A percentile compares a stretch with the other conserved stretches of the same genome.
These are phyloP conservation scores for Leptura quadrifasciata DNA, from an alignment of 2,888 invertebrate species.

Conservation along the genomic window DNA sequence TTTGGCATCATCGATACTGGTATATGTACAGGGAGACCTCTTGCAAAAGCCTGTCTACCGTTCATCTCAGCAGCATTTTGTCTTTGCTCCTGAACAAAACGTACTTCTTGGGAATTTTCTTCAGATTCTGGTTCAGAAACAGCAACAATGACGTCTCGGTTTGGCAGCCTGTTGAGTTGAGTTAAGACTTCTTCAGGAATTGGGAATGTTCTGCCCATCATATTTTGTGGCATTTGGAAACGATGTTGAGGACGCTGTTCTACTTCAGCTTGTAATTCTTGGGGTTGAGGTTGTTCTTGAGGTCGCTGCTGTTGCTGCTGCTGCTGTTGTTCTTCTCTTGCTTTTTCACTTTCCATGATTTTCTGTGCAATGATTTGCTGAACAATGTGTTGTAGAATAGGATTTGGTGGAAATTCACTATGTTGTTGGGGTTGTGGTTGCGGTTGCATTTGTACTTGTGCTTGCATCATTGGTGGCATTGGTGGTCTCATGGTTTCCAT, in stretches of 20 bases:
- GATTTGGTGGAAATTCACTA: slow-evolving; percentile 70
- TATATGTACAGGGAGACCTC: slow-evolving; percentile 71
- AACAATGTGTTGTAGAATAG: slow-evolving; percentile 72
- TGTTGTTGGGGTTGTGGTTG: slow-evolving; percentile 64
- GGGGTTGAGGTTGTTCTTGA: slow-evolving; percentile 55
- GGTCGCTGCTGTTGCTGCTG: slow-evolving; percentile 60
- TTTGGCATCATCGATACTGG: slow-evolving; percentile 72
- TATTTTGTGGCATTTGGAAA: slow-evolving; percentile 41
- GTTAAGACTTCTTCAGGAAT: slow-evolving; percentile 73
- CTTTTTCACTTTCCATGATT: slow-evolving; percentile 69
- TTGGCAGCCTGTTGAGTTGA: slow-evolving; percentile 70
- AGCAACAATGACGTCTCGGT: slow-evolving; percentile 71
- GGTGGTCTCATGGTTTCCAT: slow-evolving; percentile 76
- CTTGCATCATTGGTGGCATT: slow-evolving; percentile 67
- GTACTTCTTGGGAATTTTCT: slow-evolving; percentile 58
- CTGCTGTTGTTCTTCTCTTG: slow-evolving; percentile 66
- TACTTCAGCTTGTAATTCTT: slow-evolving; percentile 49
- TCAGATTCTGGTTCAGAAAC: slow-evolving; percentile 65
- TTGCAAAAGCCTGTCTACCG: slow-evolving; percentile 71
- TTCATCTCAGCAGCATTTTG: slow-evolving; percentile 70
- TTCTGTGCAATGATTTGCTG: slow-evolving; percentile 72
- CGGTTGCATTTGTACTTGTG: slow-evolving; percentile 46
- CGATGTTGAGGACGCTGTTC: slow-evolving; percentile 52
- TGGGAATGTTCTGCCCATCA: slow-evolving; percentile 70
- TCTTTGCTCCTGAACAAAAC: slow-evolving; percentile 69